Evolutionary conservation across 1,140 invertebrate genomes (phyloP), one percentile per base, ranked within the genome.

Genomic region (Drosophila yakuba): DNA sequence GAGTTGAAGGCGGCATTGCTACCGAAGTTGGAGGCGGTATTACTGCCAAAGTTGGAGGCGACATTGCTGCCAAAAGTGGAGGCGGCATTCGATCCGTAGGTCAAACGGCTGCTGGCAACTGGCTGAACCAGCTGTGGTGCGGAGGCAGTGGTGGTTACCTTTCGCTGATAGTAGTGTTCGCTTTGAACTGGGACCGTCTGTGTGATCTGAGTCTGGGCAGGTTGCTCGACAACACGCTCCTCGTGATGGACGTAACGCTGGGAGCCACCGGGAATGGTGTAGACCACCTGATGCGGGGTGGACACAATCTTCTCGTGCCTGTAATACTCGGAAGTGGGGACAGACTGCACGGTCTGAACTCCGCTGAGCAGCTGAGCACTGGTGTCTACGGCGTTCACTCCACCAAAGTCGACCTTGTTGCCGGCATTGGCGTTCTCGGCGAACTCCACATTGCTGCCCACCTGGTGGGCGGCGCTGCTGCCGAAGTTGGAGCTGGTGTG

Each of bases 171-270:
- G 48, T 78, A 92, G 6, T 86, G 80, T 50, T 90, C 75, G 6
- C 63, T 50, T 25, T 86, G 80, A n/a, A 67, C 55, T 7, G 91
- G 60, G 1, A 32, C 32, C 32, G 80, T 44, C 17, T 73, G 77
- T 0, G 78, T 50, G 8, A 64, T 63, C 51, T 76, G 85, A 7
- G 83, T 36, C 63, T 41, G 12, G 90, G 80, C 45, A 63, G 62
- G 62, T 35, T 77, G 71, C 56, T 80, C 62, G 0, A 89, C 78
- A 28, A 78, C 59, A 28, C 78, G 84, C 69, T 92, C 91, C 45
- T 83, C 81, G 32, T 90, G 85, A 14, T 83, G 81, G 12, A 88
- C 62, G 41, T 81, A 90, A 20, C 82, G 78, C 71, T 91, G 75
- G 0, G 84, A 73, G 45, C 79, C 73, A 32, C 67, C 80, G 66